Percentiles rank a stretch among this genome's conserved stretches.
Evolutionary conservation across 2,888 invertebrate species (phyloP).

Genomic region (Hirtodrosophila trivittata): DNA sequence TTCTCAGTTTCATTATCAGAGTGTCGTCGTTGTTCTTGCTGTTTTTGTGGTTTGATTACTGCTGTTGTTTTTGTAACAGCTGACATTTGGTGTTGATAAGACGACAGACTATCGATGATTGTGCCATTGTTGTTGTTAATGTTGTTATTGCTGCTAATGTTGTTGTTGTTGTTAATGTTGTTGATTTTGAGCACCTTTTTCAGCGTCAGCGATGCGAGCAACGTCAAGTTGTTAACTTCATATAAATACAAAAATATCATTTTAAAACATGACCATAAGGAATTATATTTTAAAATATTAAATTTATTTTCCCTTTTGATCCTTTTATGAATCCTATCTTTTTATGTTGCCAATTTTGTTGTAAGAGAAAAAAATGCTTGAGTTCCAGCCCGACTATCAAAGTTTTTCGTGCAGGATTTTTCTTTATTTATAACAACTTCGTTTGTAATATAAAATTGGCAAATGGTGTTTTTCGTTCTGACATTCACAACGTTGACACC

Average conservation of each 20-base stretch:
- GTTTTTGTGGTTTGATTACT: constrained; percentile 33
- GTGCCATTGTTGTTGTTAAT: constrained; percentile 27
- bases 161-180: constrained; percentile 60
- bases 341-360: too few relatives aligned
- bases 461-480: too few relatives aligned
- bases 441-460: too few relatives aligned
- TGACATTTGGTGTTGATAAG: constrained; percentile 43
- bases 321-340: too few relatives aligned
- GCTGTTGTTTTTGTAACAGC: constrained; percentile 45
- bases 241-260: constrained; percentile 30
- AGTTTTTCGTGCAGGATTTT: too few relatives aligned
- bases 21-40: constrained; percentile 49
- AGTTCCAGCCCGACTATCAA: too few relatives aligned
- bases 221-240: constrained; percentile 74
- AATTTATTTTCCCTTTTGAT: too few relatives aligned
- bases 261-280: background rate
- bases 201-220: constrained; percentile 77
- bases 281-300: too few relatives aligned
- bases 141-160: constrained; percentile 21
- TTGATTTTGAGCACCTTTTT: constrained; percentile 79
- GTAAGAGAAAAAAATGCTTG: too few relatives aligned
- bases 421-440: too few relatives aligned
- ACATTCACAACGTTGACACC: too few relatives aligned
- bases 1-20: constrained; percentile 63
- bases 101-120: constrained; percentile 40